A percentile compares a stretch with the other conserved stretches of the same genome.
These are phyloP conservation scores for Papilio protenor DNA, from an alignment of 2,888 invertebrate species.

Conservation along the genomic window DNA sequence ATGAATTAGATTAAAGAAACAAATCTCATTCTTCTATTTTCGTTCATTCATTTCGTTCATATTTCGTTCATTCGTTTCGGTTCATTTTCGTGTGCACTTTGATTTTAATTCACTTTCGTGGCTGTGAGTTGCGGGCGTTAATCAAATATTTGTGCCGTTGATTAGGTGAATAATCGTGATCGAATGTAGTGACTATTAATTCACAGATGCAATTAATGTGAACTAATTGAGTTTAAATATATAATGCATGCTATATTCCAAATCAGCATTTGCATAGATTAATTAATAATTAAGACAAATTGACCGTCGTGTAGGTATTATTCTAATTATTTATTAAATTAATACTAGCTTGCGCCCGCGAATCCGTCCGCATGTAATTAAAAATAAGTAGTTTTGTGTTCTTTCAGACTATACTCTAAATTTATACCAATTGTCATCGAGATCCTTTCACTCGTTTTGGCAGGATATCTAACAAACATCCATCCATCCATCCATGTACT, in stretches of 20 bases:
- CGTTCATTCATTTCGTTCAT: no score
- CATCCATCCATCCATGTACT: no score
- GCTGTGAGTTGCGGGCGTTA: background rate
- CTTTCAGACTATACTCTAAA: no score
- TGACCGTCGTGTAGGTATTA: background rate
- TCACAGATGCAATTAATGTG: background rate
- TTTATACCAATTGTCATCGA: no score
- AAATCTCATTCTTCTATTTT: background rate
- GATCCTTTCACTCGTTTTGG: no score
- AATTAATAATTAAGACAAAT: background rate
- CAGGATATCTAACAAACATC: no score
- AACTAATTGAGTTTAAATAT: constrained; percentile 3
- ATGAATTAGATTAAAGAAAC: background rate
- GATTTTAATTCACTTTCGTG: background rate
- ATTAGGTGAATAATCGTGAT: background rate
- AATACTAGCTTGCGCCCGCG: no score
- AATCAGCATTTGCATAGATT: background rate
- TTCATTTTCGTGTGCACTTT: background rate
- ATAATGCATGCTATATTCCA: background rate
- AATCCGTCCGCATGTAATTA: no score
- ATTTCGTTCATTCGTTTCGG: no score
- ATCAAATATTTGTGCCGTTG: background rate
- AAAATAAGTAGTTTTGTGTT: no score
- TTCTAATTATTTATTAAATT: no score
- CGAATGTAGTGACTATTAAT: background rate